Conservation (phyloP, 2,797 vertebrate species). For the Aeoliscus strigatus region DNA sequence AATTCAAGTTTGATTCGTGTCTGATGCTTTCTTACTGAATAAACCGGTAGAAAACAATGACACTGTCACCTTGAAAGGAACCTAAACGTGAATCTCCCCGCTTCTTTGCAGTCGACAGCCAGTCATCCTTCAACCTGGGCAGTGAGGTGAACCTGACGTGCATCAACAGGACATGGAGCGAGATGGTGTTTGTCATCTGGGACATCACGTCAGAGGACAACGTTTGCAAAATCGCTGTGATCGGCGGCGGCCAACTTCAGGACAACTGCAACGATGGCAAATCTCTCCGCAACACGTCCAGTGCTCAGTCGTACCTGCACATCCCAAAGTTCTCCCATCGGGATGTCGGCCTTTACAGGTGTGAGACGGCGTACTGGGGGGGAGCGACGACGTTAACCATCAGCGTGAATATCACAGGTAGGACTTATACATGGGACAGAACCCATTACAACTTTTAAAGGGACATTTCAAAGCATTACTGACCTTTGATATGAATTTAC, state of each 20-base stretch:
- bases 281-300: slow-evolving; percentile 32
- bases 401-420: slow-evolving; percentile 51
- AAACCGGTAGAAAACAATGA: too few relatives aligned
- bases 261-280: slow-evolving; percentile 58
- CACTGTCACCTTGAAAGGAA: not conserved
- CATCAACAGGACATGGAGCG: slow-evolving; percentile 28
- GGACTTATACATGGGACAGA: too few relatives aligned
- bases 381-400: not conserved
- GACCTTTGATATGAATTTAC: too few relatives aligned
- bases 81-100: not conserved
- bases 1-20: too few relatives aligned
- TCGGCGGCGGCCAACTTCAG: rapidly evolving
- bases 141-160: slow-evolving; percentile 45
- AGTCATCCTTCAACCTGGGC: slow-evolving; percentile 26
- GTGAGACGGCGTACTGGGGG: slow-evolving; percentile 38
- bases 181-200: slow-evolving; percentile 61
- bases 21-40: too few relatives aligned
- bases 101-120: slow-evolving; percentile 37
- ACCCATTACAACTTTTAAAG: too few relatives aligned
- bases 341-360: slow-evolving; percentile 65
- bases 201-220: not conserved
- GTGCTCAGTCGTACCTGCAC: slow-evolving; percentile 36
- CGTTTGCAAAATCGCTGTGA: slow-evolving; percentile 8
- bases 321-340: slow-evolving; percentile 56
- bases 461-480: too few relatives aligned